phyloP scores from a whole-genome alignment of 2,797 vertebrate genomes.

The Nothura maculosa region DNA sequence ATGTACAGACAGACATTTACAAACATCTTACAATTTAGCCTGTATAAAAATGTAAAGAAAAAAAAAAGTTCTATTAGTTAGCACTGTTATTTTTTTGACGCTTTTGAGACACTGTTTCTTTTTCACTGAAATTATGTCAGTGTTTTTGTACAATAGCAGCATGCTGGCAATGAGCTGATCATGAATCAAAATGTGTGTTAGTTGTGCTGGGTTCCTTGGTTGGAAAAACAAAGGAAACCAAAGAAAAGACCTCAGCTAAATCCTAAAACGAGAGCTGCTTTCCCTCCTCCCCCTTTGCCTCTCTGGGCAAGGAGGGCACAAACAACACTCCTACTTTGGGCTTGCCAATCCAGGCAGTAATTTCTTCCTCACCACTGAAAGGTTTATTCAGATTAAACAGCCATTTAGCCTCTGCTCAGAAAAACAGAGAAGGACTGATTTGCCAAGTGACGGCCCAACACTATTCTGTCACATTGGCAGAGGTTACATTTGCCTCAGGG shows the following conservation, averaged over 20 bases:
- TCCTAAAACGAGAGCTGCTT: neutral
- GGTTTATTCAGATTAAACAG: neutral
- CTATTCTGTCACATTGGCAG: neutral
- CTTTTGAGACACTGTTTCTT: neutral
- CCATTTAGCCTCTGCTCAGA: neutral
- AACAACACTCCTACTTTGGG: neutral
- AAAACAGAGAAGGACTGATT: neutral
- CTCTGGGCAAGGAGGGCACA: neutral
- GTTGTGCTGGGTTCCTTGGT: neutral
- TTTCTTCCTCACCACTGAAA: neutral
- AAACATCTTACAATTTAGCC: neutral
- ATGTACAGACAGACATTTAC: neutral
- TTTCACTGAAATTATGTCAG: neutral
- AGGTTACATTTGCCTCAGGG: neutral
- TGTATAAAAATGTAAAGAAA: neutral
- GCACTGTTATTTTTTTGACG: neutral
- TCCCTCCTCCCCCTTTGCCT: neutral
- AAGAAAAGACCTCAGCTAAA: neutral
- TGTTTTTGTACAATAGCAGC: neutral
- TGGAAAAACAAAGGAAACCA: constrained; percentile 10
- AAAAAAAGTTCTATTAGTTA: neutral
- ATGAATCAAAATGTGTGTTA: neutral
- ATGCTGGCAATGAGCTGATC: neutral
- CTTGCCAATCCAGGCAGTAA: neutral
- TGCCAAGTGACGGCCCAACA: neutral